Evolutionary conservation across 2,888 invertebrate genomes (phyloP).

Genomic region (Plusia festucae): DNA sequence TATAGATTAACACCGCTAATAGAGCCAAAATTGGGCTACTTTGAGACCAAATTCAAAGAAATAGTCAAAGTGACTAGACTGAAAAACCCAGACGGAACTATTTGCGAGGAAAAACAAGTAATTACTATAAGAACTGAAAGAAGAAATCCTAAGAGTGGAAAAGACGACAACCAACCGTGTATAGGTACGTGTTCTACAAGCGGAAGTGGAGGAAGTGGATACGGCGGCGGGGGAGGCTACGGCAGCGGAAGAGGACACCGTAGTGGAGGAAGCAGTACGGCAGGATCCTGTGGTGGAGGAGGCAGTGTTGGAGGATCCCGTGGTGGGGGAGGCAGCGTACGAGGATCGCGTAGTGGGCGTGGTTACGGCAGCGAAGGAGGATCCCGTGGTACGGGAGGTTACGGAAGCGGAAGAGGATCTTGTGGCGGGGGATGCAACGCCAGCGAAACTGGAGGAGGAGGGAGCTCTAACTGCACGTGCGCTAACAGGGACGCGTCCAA

Average conservation of each 20-base stretch:
- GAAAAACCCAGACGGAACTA: constrained; percentile 65
- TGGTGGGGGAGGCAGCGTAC: no score
- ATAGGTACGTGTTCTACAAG: constrained; percentile 4
- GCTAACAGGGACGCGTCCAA: neutral
- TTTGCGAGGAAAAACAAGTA: constrained; percentile 66
- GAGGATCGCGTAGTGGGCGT: neutral
- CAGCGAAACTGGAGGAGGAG: neutral
- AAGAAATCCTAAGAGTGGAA: constrained; percentile 47
- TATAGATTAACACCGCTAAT: constrained; percentile 6
- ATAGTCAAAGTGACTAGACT: constrained; percentile 64
- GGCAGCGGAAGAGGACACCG: neutral
- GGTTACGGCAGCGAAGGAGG: neutral
- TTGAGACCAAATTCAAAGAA: constrained; percentile 66
- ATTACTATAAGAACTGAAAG: constrained; percentile 68
- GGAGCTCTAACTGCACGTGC: neutral
- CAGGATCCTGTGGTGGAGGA: no score
- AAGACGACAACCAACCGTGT: constrained; percentile 7
- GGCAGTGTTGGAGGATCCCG: no score
- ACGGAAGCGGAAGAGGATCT: no score
- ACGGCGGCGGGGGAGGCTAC: neutral
- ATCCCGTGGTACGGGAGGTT: no score
- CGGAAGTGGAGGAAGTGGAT: neutral
- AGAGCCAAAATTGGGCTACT: constrained; percentile 48
- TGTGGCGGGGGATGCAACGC: no score
- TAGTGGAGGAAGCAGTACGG: no score